These are phyloP conservation scores for Acrocephalus kingi DNA, from an alignment of 2,113 vertebrate species.

Conservation along the genomic window DNA sequence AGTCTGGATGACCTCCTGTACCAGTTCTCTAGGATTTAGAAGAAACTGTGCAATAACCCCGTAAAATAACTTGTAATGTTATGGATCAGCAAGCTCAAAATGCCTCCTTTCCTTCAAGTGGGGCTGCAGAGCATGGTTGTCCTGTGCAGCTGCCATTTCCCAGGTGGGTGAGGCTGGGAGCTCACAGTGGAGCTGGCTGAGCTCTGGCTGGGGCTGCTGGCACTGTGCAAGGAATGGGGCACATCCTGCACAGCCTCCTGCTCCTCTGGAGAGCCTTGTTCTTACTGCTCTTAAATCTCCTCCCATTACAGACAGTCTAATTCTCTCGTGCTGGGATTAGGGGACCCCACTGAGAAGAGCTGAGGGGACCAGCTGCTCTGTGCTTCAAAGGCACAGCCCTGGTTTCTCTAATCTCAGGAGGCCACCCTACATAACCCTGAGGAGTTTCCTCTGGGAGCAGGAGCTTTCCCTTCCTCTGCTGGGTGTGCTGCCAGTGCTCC, in stretches of 20 bases:
- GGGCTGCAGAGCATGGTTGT: neutral
- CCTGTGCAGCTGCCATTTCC: neutral
- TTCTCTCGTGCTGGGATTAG: constrained; percentile 8
- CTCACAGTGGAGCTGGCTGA: neutral
- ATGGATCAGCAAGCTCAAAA: neutral
- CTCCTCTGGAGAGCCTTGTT: neutral
- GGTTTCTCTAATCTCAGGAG: neutral
- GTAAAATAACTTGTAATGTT: neutral
- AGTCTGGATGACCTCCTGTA: neutral
- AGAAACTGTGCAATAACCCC: neutral
- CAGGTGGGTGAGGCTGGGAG: neutral
- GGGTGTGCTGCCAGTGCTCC: neutral
- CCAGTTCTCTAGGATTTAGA: neutral
- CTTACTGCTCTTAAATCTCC: neutral
- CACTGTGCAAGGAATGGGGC: neutral
- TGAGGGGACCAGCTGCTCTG: constrained; percentile 1
- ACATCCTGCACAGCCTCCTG: neutral
- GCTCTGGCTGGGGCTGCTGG: neutral
- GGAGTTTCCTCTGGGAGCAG: neutral
- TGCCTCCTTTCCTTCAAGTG: neutral
- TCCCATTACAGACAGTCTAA: neutral
- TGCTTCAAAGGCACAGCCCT: neutral
- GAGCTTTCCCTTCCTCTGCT: neutral
- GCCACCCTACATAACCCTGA: neutral
- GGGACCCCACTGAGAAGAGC: neutral